phyloP scores from a whole-genome alignment of 2,888 invertebrate genomes.

The Notocelia uddmanniana region DNA sequence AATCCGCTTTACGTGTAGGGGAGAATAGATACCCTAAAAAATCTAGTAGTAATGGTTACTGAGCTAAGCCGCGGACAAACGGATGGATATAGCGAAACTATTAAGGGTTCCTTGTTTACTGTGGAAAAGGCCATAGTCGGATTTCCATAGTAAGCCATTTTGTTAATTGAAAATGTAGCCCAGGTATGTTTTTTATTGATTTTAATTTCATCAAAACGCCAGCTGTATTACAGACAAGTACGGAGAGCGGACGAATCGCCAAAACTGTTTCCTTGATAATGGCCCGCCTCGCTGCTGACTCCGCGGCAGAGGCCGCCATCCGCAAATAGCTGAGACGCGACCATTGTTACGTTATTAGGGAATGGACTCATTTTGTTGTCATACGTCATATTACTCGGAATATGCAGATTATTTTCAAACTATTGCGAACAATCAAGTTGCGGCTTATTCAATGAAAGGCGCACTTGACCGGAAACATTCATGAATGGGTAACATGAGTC shows the following conservation, averaged over 20 bases:
- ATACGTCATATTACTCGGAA: neutral
- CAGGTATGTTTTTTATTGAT: too few species aligned
- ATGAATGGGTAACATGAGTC: neutral
- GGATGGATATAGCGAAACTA: too few species aligned
- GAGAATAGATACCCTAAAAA: too few species aligned
- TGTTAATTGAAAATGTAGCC: too few species aligned
- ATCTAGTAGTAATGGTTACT: too few species aligned
- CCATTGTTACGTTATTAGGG: constrained; percentile 24
- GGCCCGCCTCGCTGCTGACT: neutral
- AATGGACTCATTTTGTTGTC: constrained; percentile 10
- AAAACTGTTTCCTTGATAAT: neutral
- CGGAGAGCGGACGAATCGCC: neutral
- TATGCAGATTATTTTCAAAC: neutral
- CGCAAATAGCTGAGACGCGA: constrained; percentile 31
- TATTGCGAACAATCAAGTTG: neutral
- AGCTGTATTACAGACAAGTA: neutral
- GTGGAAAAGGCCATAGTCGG: too few species aligned
- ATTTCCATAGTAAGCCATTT: too few species aligned
- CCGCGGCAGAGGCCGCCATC: neutral
- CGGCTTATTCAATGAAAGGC: neutral
- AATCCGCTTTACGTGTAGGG: too few species aligned
- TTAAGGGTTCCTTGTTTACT: too few species aligned
- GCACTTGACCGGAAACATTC: neutral
- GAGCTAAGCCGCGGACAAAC: too few species aligned
- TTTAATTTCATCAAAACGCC: neutral